Conservation (phyloP, 2,113 vertebrate species). For the Okapia johnstoni region DNA sequence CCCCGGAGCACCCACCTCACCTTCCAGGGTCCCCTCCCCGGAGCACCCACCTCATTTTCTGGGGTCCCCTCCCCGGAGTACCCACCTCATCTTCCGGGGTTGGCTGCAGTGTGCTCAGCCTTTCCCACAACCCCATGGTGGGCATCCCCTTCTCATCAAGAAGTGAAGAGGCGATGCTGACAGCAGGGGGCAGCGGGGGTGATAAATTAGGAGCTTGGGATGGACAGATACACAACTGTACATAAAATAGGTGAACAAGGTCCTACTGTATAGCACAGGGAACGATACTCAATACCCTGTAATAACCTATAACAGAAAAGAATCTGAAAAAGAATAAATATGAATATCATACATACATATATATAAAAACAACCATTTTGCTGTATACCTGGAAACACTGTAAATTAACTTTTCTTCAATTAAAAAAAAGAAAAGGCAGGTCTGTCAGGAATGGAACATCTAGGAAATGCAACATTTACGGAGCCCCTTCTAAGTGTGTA, state of each 20-base stretch:
- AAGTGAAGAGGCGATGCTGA: not conserved
- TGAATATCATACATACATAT: not conserved
- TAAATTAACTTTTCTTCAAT: not conserved
- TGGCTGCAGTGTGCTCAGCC: not conserved
- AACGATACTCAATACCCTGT: rapidly evolving
- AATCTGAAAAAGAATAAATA: not conserved
- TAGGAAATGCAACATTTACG: not conserved
- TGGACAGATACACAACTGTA: not conserved
- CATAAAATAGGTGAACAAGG: not conserved
- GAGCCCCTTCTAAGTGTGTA: not conserved
- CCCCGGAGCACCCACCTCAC: no score
- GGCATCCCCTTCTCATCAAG: not conserved
- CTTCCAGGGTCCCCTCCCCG: no score
- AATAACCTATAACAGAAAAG: not conserved
- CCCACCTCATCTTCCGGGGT: no score
- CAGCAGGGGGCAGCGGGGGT: not conserved
- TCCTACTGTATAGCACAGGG: not conserved
- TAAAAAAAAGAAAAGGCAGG: not conserved
- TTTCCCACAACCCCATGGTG: not conserved
- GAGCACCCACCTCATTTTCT: no score
- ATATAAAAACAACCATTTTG: not conserved
- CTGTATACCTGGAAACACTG: not conserved
- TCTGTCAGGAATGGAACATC: not conserved
- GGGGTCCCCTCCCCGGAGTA: no score
- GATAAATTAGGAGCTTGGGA: not conserved